Conservation (phyloP, 2,797 vertebrate genomes). For the Sebastes glaucus region DNA sequence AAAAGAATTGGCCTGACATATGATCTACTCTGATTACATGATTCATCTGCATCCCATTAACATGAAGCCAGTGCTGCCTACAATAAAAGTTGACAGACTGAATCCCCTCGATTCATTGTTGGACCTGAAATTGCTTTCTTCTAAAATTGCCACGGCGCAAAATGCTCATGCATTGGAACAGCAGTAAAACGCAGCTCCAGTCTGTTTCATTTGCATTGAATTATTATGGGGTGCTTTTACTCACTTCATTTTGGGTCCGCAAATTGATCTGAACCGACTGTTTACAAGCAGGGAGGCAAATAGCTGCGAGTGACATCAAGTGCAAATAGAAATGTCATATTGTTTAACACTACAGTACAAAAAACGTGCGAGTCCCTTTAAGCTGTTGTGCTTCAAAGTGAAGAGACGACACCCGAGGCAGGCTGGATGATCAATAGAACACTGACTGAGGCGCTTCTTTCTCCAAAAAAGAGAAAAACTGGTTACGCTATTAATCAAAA, state of each 20-base stretch:
- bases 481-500: conserved; percentile 15
- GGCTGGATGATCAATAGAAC: conserved; percentile 14
- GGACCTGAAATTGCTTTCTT: conserved; percentile 44
- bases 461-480: neutral
- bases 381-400: conserved; percentile 11
- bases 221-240: conserved; percentile 35
- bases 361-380: neutral
- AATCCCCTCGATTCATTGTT: conserved; percentile 27
- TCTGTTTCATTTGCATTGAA: conserved; percentile 36
- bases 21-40: neutral
- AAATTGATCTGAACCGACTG: conserved; percentile 44
- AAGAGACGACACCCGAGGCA: conserved; percentile 12
- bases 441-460: neutral
- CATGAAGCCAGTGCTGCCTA: neutral
- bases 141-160: conserved; percentile 30
- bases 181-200: conserved; percentile 30
- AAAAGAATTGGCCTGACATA: neutral
- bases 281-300: conserved; percentile 26
- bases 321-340: conserved; percentile 53
- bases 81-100: conserved; percentile 32
- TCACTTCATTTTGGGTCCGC: conserved; percentile 34
- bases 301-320: conserved; percentile 33
- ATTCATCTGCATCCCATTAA: conserved; percentile 37
- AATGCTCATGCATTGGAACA: conserved; percentile 30
- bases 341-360: conserved; percentile 23